These are phyloP conservation scores for Coenonympha glycerion DNA, from an alignment of 2,888 invertebrate genomes.

Conservation along the genomic window DNA sequence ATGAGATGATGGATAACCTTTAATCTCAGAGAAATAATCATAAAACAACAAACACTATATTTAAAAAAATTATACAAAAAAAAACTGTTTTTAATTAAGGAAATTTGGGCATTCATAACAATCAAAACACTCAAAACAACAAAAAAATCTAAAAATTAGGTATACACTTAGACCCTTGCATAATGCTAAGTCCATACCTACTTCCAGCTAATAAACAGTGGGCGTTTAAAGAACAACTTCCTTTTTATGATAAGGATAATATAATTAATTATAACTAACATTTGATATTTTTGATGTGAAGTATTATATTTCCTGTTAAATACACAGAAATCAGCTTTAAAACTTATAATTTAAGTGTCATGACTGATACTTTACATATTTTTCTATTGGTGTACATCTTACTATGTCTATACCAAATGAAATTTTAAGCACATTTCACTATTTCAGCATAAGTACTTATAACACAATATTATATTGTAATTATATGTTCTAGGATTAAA, in stretches of 20 bases:
- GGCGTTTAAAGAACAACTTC: too few species aligned
- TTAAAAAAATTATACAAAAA: too few species aligned
- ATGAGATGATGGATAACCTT: not conserved
- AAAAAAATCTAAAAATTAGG: too few species aligned
- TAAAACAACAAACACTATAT: not conserved
- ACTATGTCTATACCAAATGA: not conserved
- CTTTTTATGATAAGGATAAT: too few species aligned
- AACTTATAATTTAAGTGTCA: not conserved
- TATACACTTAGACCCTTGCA: too few species aligned
- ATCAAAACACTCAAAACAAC: too few species aligned
- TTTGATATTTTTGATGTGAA: too few species aligned
- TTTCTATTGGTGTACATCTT: conserved; percentile 4
- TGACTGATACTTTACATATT: conserved; percentile 4
- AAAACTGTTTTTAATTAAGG: too few species aligned
- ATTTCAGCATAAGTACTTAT: not conserved
- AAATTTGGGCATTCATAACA: too few species aligned
- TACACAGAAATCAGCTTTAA: conserved; percentile 5
- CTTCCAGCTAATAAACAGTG: too few species aligned
- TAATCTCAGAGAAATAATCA: not conserved
- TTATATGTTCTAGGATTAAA: not conserved
- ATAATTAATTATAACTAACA: too few species aligned
- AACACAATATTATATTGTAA: not conserved
- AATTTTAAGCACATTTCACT: not conserved
- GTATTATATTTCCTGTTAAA: not conserved
- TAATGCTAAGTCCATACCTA: too few species aligned